Evolutionary conservation across 2,797 vertebrate species (phyloP), one percentile per base, ranked within the genome.

Genomic region (Leuciscus waleckii): DNA sequence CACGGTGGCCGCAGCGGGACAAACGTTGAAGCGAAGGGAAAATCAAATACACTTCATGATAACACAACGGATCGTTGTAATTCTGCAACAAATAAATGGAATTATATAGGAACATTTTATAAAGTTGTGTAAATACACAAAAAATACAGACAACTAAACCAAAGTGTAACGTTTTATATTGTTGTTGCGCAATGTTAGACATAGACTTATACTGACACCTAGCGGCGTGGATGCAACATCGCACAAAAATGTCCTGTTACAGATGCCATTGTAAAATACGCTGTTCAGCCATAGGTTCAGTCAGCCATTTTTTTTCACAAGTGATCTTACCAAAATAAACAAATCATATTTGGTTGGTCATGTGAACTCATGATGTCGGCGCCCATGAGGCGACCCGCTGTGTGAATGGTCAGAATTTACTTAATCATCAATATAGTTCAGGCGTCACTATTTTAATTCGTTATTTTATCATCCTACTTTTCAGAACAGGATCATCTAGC

Each of bases 1-100:
- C 10, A 84, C 83, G 83, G 83, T 35, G 26, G 75, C 51, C 5
- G 19, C 13, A 61, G 37, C 1, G 26, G 39, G n/a, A 70, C 51
- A 37, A 79, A 69, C 11, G 32, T 68, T 9, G 3, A 49, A 0
- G 17, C 8, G 13, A 77, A 16, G 14, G 1, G 26, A 65, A 5
- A 75, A 7, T 32, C 49, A 23, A 35, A 54, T 23, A 65, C 26
- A 29, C 6, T 32, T 65, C 2, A 29, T 7, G 5, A 63, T 7
- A 63, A 29, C 58, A 61, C n/a, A 29, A 29, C n/a, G 4, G 2
- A 14, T 63, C n/a, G 61, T 14, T 29, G 26, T 32, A 29, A 17
- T 7, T 16, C 5, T 65, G 6, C 1, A 65, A 63, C 58, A 11
- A 5, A 61, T 7, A 17, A 65, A 32, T 16, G 13, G 14, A 32